Evolutionary conservation across 2,888 invertebrate species (phyloP), one percentile per base, ranked within the genome.

Genomic region (Drosophila ustulata): DNA sequence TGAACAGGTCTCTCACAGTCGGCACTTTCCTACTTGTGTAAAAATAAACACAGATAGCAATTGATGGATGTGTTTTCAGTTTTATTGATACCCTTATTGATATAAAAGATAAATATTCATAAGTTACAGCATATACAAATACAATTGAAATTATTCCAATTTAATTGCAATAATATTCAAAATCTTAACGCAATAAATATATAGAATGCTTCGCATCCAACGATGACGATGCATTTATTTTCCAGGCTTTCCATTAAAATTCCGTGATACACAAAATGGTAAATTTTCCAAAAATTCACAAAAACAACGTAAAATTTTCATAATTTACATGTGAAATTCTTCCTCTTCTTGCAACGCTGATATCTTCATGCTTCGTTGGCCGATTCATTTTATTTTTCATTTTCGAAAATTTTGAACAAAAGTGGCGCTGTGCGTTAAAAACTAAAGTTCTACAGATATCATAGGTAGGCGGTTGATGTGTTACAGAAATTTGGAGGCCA

Each of bases 161-260:
- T 90, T 67, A 71, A 90, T 90, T 90, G 91, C 68, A 89, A 90
- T 85, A 90, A 89, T 71, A 63, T 80, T 82, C 83, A 81, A 78
- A 71, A 66, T 28, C 57, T 43, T 66, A 78, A 67, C 66, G 61
- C 69, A 64, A 63, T 77, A 50, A 13, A 80, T 64, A 32, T 52
- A 7, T 46, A 43, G n/a, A 37, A 55, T 49, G 18, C 28, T 28
- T 47, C 28, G 39, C 28, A 43, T 43, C 32, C 55, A 34, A 25
- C 46, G 34, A 32, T 32, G 30, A 28, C 23, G 56, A 28, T 47
- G 28, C 18, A 30, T 58, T 34, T 11, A 2, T 5, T 34, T 34
- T 37, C 39, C 56, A 50, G 55, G 26, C 26, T 63, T 57, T 53
- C 26, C 49, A 37, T 59, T 59, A 34, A 52, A 61, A 69, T 75